Conservation (phyloP, 2,888 invertebrate species). For the Metellina segmentata region DNA sequence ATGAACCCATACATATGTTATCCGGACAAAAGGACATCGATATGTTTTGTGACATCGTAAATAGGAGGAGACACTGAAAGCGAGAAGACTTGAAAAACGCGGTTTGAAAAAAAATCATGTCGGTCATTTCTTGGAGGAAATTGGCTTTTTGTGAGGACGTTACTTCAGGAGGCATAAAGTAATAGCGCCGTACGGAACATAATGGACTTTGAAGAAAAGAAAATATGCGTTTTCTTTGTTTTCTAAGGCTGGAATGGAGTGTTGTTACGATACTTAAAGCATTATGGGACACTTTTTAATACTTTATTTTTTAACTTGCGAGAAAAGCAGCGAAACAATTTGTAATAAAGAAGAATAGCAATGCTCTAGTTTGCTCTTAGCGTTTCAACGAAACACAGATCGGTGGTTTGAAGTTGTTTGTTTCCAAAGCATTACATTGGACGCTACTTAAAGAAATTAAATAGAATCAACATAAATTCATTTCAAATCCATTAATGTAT, state of each 20-base stretch:
- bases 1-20: neutral
- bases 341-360: neutral
- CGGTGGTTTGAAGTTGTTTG: too few relatives aligned
- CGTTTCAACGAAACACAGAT: neutral
- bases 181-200: neutral
- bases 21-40: constrained; percentile 19
- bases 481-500: too few relatives aligned
- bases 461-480: too few relatives aligned
- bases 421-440: too few relatives aligned
- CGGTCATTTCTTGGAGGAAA: constrained; percentile 3
- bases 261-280: neutral
- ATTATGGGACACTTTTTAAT: neutral
- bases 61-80: neutral
- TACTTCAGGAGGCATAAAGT: neutral
- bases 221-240: neutral
- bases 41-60: constrained; percentile 37
- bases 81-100: neutral
- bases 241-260: neutral
- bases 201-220: neutral
- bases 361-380: neutral
- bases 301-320: neutral
- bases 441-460: too few relatives aligned
- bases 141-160: neutral
- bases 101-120: neutral
- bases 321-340: neutral